These are phyloP conservation scores for Origma solitaria DNA, from an alignment of 2,113 vertebrate genomes.

Conservation along the genomic window DNA sequence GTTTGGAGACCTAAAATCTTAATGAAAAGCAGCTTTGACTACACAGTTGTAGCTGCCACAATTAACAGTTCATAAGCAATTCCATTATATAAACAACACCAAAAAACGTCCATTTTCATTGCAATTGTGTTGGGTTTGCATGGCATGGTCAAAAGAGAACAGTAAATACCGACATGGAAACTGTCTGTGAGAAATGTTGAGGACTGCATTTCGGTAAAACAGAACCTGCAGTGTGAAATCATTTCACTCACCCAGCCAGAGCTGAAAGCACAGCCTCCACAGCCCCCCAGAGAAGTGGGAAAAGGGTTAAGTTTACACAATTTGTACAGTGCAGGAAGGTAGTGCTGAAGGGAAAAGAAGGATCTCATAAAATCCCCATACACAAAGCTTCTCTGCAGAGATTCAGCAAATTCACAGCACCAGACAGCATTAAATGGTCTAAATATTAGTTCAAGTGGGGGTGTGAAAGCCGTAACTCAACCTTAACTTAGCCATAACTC, in stretches of 20 bases:
- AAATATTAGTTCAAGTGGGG: not conserved
- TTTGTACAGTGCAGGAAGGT: not conserved
- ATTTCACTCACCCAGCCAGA: not conserved
- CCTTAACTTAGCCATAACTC: not conserved
- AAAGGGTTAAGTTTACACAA: slow-evolving; percentile 36
- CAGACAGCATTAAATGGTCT: not conserved
- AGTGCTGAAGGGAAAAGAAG: not conserved
- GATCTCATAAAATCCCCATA: not conserved
- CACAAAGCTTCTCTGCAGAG: not conserved
- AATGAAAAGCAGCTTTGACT: not conserved
- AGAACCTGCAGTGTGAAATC: not conserved
- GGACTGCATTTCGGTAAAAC: no score
- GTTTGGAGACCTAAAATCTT: not conserved
- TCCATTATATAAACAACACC: not conserved
- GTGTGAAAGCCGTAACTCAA: not conserved
- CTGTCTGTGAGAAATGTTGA: not conserved
- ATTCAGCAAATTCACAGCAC: slow-evolving; percentile 16
- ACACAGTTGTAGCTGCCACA: not conserved
- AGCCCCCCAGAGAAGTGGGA: slow-evolving; percentile 14
- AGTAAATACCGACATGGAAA: not conserved
- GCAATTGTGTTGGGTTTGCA: not conserved
- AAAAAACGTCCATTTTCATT: not conserved
- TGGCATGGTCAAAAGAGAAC: not conserved
- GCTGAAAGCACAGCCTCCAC: not conserved
- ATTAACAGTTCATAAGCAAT: not conserved